Evolutionary conservation across 2,113 vertebrate genomes (phyloP).

Genomic region (Sebastes schlegelii): DNA sequence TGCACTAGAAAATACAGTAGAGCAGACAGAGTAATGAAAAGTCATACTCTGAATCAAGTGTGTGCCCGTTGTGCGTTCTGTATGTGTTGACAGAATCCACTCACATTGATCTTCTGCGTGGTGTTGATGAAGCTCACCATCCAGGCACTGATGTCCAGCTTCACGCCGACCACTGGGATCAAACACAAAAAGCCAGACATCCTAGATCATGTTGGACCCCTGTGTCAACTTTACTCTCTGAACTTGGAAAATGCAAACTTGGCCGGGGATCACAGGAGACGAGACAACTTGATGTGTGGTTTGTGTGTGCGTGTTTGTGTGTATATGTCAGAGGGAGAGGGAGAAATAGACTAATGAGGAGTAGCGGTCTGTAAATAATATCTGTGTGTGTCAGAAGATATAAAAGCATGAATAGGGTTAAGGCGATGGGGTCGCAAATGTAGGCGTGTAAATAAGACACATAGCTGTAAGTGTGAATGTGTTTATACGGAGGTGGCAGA

Average conservation of each 20-base stretch:
- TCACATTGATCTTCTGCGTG: conserved; percentile 90
- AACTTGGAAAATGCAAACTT: conserved; percentile 69
- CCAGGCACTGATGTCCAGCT: conserved; percentile 90
- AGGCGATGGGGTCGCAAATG: conserved; percentile 10
- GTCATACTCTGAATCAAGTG: neutral
- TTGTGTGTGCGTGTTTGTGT: conserved; percentile 62
- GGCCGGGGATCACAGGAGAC: conserved; percentile 72
- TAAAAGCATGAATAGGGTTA: conserved; percentile 7
- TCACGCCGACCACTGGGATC: conserved; percentile 93
- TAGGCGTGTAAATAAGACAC: conserved; percentile 32
- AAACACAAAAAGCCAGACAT: conserved; percentile 72
- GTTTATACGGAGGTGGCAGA: conserved; percentile 37
- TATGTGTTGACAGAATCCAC: conserved; percentile 52
- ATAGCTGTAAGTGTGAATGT: conserved; percentile 14
- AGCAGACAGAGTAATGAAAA: conserved; percentile 3
- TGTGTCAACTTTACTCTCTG: conserved; percentile 76
- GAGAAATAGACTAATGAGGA: conserved; percentile 49
- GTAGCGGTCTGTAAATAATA: conserved; percentile 40
- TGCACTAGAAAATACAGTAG: conserved; percentile 87
- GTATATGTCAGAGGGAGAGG: conserved; percentile 41
- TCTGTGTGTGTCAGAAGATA: conserved; percentile 32
- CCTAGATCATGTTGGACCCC: conserved; percentile 69
- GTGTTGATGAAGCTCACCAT: conserved; percentile 92
- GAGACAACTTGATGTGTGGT: conserved; percentile 68
- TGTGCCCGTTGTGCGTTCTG: neutral